Conservation (phyloP, 1,140 invertebrate species). For the Drosophila lacertosa region DNA sequence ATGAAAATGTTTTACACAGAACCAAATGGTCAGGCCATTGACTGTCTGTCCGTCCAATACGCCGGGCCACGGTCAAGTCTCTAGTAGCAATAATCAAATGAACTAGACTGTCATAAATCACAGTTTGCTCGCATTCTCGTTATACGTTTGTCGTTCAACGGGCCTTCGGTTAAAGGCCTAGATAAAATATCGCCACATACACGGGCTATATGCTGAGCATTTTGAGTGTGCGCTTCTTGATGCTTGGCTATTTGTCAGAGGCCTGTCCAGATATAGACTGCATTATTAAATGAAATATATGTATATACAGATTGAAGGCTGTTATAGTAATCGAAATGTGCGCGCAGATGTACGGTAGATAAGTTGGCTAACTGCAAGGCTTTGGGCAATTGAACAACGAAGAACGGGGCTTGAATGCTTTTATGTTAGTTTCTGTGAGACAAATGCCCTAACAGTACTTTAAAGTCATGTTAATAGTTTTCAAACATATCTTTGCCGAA, state of each 20-base stretch:
- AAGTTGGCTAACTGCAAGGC: background rate
- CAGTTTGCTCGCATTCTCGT: conserved; percentile 58
- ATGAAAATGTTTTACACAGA: conserved; percentile 70
- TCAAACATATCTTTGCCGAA: too few species aligned
- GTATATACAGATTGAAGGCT: background rate
- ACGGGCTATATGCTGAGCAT: background rate
- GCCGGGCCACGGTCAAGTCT: conserved; percentile 17
- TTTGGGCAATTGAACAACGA: too few species aligned
- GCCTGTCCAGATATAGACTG: conserved; percentile 12
- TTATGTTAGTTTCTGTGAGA: too few species aligned
- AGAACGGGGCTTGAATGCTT: too few species aligned
- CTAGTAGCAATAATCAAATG: conserved; percentile 72
- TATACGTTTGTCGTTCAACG: conserved; percentile 46
- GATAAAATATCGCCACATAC: conserved; percentile 60
- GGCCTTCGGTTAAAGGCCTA: conserved; percentile 59
- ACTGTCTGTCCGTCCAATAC: conserved; percentile 5
- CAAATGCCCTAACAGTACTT: too few species aligned
- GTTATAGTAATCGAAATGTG: background rate
- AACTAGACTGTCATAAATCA: conserved; percentile 79
- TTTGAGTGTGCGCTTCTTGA: conserved; percentile 30
- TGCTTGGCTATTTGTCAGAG: conserved; percentile 66
- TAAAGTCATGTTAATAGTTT: too few species aligned
- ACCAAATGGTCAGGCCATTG: conserved; percentile 15
- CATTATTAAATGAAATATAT: conserved; percentile 5
- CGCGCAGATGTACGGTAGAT: too few species aligned